Evolutionary conservation across 2,888 invertebrate genomes (phyloP).

Genomic region (Scaptomyza tumidula): DNA sequence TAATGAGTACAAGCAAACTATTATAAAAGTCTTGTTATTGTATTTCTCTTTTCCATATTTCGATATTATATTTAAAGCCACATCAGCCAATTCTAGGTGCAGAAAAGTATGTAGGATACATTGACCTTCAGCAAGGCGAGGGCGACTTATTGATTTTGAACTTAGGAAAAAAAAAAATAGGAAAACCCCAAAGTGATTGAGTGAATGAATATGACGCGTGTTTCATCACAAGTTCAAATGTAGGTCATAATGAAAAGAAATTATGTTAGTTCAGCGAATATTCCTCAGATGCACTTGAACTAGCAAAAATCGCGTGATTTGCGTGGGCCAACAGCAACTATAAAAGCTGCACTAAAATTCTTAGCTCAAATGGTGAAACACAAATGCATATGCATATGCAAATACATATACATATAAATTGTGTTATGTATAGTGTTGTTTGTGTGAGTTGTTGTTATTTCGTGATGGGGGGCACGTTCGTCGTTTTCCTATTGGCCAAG

Average conservation of each 20-base stretch:
- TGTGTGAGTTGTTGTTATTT: neutral
- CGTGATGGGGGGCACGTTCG: constrained; percentile 58
- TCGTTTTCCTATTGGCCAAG: constrained; percentile 67
- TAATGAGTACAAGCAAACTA: too few species aligned
- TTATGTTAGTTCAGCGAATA: constrained; percentile 62
- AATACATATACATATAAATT: constrained; percentile 4
- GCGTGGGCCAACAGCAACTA: constrained; percentile 53
- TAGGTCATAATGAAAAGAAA: constrained; percentile 60
- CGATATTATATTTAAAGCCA: neutral
- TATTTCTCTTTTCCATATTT: too few species aligned
- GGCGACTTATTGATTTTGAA: constrained; percentile 61
- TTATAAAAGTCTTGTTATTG: too few species aligned
- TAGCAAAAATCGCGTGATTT: constrained; percentile 68
- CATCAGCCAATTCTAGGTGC: constrained; percentile 17
- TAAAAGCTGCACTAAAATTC: constrained; percentile 38
- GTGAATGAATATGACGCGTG: constrained; percentile 39
- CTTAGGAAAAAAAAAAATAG: neutral
- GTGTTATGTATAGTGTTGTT: constrained; percentile 3
- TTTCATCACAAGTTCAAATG: constrained; percentile 70
- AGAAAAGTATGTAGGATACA: constrained; percentile 33
- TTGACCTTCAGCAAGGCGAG: constrained; percentile 44
- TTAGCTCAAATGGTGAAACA: constrained; percentile 44
- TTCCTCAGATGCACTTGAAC: constrained; percentile 62
- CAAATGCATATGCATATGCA: neutral
- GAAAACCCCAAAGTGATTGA: constrained; percentile 24